A percentile compares a stretch with the other conserved stretches of the same genome.
Evolutionary conservation across 2,797 vertebrate species (phyloP).

Genomic region (Platalea minor): DNA sequence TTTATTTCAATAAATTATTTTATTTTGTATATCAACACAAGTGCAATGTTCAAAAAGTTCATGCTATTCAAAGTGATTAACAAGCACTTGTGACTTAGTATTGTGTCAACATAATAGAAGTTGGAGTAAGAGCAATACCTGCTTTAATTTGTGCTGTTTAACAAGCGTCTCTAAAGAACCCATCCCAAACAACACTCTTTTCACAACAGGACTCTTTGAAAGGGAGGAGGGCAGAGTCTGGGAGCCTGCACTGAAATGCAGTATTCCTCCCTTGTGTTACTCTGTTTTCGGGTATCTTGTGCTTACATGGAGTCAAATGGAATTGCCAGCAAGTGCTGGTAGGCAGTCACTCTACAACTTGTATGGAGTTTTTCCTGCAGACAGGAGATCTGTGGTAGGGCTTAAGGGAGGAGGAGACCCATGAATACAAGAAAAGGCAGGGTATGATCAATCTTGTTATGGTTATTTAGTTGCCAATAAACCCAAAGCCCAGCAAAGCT

Average conservation of each 20-base stretch:
- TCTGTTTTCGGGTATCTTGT: background rate
- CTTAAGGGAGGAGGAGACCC: background rate
- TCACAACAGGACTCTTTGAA: background rate
- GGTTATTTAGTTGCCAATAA: background rate
- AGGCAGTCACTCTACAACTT: background rate
- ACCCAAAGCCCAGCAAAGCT: background rate
- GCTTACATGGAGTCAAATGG: background rate
- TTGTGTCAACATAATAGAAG: background rate
- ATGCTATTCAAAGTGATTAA: background rate
- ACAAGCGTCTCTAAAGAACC: background rate
- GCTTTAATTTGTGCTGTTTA: background rate
- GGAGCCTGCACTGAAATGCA: background rate
- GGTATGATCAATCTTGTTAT: background rate
- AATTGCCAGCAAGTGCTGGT: background rate
- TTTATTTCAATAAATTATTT: constrained; percentile 5
- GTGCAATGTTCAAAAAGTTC: background rate
- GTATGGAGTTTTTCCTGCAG: background rate
- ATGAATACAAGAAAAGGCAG: background rate
- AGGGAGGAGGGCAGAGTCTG: background rate
- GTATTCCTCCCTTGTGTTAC: background rate
- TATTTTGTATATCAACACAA: background rate
- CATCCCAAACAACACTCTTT: background rate
- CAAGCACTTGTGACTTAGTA: background rate
- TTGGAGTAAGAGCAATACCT: background rate
- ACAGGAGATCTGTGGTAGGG: background rate